Evolutionary conservation across 2,113 vertebrate species (phyloP).

Genomic region (Anguilla rostrata): DNA sequence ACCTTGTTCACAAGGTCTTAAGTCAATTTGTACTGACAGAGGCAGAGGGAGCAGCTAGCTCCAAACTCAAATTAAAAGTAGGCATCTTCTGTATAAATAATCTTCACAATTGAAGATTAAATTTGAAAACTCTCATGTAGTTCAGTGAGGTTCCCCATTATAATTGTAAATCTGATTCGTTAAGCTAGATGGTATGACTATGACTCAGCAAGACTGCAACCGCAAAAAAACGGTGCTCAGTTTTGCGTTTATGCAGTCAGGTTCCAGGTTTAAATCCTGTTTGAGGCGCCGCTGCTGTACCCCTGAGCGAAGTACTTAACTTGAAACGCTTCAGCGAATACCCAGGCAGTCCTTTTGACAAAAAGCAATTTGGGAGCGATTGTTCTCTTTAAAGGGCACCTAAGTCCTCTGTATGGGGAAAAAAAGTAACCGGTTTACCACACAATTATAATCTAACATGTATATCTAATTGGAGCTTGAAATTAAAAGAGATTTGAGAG

Average conservation of each 20-base stretch:
- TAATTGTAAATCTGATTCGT: not conserved
- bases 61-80: not conserved
- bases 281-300: not conserved
- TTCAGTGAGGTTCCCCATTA: not conserved
- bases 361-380: not conserved
- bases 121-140: not conserved
- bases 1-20: not conserved
- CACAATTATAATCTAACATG: not conserved
- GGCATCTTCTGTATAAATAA: not conserved
- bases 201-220: not conserved
- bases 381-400: not conserved
- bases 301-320: not conserved
- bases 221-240: not conserved
- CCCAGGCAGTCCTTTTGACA: not conserved
- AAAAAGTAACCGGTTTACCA: not conserved
- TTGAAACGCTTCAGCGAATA: not conserved
- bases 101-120: not conserved
- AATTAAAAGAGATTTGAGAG: not conserved
- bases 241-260: not conserved
- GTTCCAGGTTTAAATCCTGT: not conserved
- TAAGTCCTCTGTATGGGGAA: not conserved
- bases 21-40: not conserved
- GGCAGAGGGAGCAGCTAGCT: not conserved
- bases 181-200: not conserved
- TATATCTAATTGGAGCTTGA: slow-evolving; percentile 2